These are phyloP conservation scores for Ciona savignyi DNA, from an alignment of 23 tunicate genomes.

Conservation along the genomic window DNA sequence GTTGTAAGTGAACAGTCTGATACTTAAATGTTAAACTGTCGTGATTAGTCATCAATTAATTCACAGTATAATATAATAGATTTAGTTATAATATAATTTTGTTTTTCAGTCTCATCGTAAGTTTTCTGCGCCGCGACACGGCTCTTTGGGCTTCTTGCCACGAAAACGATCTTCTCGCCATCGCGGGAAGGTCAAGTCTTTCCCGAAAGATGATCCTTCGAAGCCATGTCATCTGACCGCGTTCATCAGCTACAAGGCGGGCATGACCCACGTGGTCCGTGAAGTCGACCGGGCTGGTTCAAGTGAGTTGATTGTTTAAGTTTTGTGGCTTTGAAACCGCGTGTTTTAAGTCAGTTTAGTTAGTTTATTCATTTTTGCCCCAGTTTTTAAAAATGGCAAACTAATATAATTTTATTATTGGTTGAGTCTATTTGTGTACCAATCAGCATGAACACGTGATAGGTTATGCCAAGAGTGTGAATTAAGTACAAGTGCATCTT, in stretches of 20 bases:
- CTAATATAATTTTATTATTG: too few relatives aligned
- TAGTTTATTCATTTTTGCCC: too few relatives aligned
- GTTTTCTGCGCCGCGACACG: constrained; percentile 99
- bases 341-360: background rate
- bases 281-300: constrained; percentile 98
- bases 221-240: constrained; percentile 98
- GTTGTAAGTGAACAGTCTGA: too few relatives aligned
- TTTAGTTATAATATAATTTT: background rate
- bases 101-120: constrained; percentile 89
- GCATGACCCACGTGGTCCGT: constrained; percentile 98
- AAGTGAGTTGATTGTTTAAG: constrained; percentile 31
- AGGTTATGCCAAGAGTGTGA: too few relatives aligned
- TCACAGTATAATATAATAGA: background rate
- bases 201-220: constrained; percentile 87
- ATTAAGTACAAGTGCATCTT: background rate
- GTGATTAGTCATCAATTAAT: too few relatives aligned
- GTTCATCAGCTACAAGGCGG: constrained; percentile 95
- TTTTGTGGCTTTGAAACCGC: background rate
- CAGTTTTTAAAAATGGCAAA: too few relatives aligned
- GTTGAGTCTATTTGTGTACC: too few relatives aligned
- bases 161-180: constrained; percentile 82
- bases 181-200: constrained; percentile 94
- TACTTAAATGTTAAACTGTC: too few relatives aligned
- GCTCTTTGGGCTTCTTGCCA: constrained; percentile 94
- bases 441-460: too few relatives aligned